phyloP scores from a whole-genome alignment of 2,797 vertebrate species.

The Lagothrix lagotricha region DNA sequence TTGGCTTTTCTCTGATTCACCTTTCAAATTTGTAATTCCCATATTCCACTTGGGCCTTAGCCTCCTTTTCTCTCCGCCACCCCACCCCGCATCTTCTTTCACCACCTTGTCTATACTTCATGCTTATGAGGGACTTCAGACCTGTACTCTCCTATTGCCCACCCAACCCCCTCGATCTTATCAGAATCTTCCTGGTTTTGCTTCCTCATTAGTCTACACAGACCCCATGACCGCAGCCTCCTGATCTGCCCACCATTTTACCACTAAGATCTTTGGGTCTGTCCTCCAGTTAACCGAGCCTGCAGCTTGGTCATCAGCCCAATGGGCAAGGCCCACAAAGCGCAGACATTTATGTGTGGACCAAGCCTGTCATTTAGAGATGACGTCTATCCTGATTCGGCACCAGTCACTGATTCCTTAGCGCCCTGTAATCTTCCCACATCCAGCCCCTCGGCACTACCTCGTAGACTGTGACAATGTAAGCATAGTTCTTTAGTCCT shows the following conservation, averaged over 20 bases:
- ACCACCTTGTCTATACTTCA: background rate
- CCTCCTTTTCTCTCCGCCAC: background rate
- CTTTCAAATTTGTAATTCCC: background rate
- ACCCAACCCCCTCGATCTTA: background rate
- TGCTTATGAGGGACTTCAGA: background rate
- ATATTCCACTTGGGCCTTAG: background rate
- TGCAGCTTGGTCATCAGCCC: background rate
- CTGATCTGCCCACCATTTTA: background rate
- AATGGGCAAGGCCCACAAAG: background rate
- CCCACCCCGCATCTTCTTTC: rapidly evolving
- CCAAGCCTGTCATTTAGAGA: background rate
- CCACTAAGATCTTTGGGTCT: background rate
- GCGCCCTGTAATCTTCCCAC: background rate
- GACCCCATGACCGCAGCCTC: background rate
- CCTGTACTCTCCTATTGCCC: background rate
- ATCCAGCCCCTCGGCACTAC: no score
- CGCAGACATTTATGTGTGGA: background rate
- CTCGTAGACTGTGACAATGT: background rate
- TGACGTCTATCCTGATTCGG: background rate
- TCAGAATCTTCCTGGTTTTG: background rate
- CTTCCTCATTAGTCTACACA: background rate
- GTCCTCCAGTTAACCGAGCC: background rate
- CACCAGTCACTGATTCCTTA: background rate
- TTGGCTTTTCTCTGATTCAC: background rate
- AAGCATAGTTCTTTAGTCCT: background rate